Base-by-base conservation (phyloP, 64 coral and sea anemone species). In the Montipora foliosa region DNA sequence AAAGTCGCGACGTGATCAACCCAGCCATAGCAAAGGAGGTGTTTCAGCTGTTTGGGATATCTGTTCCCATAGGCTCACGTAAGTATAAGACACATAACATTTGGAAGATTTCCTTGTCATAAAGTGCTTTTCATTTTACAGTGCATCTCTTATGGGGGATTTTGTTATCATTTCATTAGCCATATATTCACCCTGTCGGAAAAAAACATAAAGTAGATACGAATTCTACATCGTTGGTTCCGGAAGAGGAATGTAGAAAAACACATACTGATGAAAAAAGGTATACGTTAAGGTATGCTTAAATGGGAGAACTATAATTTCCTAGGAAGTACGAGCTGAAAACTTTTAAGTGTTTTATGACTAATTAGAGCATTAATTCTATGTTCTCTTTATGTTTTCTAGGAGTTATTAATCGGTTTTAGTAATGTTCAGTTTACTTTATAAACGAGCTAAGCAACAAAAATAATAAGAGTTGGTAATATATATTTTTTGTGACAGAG, bases 41-140 rank as follows among this genome's bases (percentile, higher is more conserved):
- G 29, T 29, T 29, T 29, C 29, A 29, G 29, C 29, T 29, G 29
- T 29, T 29, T 29, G 29, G 29, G 29, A 29, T 29, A 29, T 29
- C 29, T 29, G 29, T 29, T 29, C 29, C 93, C 4, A 64, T 89
- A 46, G 93, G 87, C 53, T 76, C 93, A 90, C 87, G 71, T 84
- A 94, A 94, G 79, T 76, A 87, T 72, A 19, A 81, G 12, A 49
- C 37, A 76, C 71, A 24, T 74, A 74, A 22, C n/a, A 9, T 74
- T 74, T 74, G n/a, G 71, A 51, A n/a, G 14, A 47, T 46, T 37
- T 24, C 55, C 49, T 79, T 89, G 45, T 6, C 24, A 44, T 76
- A 46, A 76, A 76, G 21, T 76, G 12, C 37, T 45, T 14, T 37
- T 76, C 22, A 44, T 44, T 76, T 76, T 76, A 44, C 74, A 76